phyloP scores from a whole-genome alignment of 2,797 vertebrate species.

The Distichodus sexfasciatus region DNA sequence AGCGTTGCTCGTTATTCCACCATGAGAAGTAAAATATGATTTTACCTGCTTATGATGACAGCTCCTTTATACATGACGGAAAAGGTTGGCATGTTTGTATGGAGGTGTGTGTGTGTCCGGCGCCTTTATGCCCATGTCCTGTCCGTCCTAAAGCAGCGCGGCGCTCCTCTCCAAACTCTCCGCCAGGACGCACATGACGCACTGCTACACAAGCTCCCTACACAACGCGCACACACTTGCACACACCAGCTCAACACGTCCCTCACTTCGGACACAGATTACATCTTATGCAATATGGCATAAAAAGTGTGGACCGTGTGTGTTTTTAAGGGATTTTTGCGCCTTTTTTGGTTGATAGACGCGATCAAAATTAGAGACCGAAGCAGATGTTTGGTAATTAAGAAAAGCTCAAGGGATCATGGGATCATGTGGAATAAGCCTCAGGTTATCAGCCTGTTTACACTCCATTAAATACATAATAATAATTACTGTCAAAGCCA shows the following conservation, averaged over 20 bases:
- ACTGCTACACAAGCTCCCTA: constrained; percentile 38
- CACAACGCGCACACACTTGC: constrained; percentile 55
- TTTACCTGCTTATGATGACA: constrained; percentile 89
- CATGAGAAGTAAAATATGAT: not conserved
- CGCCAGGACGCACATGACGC: constrained; percentile 11
- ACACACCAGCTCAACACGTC: constrained; percentile 65
- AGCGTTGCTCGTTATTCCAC: not conserved
- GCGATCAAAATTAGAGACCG: too few species aligned
- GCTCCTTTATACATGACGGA: constrained; percentile 88
- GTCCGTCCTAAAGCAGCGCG: too few species aligned
- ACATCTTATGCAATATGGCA: constrained; percentile 62
- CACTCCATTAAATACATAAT: too few species aligned
- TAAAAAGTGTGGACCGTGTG: too few species aligned
- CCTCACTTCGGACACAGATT: constrained; percentile 69
- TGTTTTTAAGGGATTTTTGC: too few species aligned
- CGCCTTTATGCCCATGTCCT: constrained; percentile 20
- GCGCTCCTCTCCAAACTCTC: too few species aligned
- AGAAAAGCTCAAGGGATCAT: too few species aligned
- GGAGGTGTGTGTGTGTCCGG: constrained; percentile 19
- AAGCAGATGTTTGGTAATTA: too few species aligned
- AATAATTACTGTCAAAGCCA: too few species aligned
- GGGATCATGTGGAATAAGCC: too few species aligned
- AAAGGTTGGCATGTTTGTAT: constrained; percentile 83
- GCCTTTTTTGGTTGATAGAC: too few species aligned
- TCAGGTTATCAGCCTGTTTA: too few species aligned